Evolutionary conservation across 2,113 vertebrate genomes (phyloP).

Genomic region (Rhea americana): DNA sequence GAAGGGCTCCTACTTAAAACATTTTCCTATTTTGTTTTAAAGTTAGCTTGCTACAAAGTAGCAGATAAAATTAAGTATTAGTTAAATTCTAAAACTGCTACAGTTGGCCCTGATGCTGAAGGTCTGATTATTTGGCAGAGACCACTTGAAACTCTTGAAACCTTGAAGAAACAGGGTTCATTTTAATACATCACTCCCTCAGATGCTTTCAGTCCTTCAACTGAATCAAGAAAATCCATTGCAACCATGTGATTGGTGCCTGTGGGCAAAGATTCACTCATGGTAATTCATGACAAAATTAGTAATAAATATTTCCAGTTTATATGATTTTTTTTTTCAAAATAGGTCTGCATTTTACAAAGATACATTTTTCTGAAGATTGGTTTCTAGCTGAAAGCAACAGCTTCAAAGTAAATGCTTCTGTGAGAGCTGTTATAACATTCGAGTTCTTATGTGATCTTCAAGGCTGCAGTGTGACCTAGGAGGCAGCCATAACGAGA

Average conservation of each 20-base stretch:
- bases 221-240: background rate
- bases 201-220: background rate
- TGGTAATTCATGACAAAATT: background rate
- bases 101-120: background rate
- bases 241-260: background rate
- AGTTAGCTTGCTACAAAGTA: background rate
- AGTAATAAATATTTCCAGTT: background rate
- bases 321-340: background rate
- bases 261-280: background rate
- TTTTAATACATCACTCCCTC: background rate
- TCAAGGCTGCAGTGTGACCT: conserved; percentile 44
- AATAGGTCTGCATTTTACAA: background rate
- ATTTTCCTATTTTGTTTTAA: background rate
- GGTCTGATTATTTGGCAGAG: background rate
- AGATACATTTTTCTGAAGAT: conserved; percentile 5
- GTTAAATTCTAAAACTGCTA: background rate
- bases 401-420: conserved; percentile 43
- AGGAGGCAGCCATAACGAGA: conserved; percentile 59
- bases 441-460: conserved; percentile 44
- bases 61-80: background rate
- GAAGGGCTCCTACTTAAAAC: background rate
- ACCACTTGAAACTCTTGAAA: background rate
- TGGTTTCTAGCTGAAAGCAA: conserved; percentile 25
- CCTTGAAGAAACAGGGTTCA: background rate
- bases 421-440: conserved; percentile 9